These are phyloP conservation scores for Nerophis ophidion DNA, from an alignment of 2,113 vertebrate genomes.

Conservation along the genomic window DNA sequence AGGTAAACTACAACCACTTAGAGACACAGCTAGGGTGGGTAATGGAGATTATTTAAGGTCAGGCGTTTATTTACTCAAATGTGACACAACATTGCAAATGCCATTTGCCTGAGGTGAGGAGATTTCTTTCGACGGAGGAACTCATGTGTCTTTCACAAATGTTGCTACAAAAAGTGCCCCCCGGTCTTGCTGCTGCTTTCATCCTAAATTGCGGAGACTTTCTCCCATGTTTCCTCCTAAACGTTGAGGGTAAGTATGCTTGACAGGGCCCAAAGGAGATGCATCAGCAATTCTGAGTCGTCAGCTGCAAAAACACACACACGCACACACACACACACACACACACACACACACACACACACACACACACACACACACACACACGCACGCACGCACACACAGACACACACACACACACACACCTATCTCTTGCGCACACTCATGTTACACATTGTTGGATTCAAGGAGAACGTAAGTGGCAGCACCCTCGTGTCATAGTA, in stretches of 20 bases:
- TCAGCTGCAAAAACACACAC: constrained; percentile 23
- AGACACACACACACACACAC: no score
- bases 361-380: no score
- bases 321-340: not conserved
- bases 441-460: constrained; percentile 4
- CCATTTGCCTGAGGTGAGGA: constrained; percentile 10
- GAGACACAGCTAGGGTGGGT: no score
- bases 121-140: constrained; percentile 13
- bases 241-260: constrained; percentile 42
- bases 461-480: constrained; percentile 10
- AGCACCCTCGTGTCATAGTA: not conserved
- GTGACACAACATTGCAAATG: constrained; percentile 14
- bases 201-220: constrained; percentile 25
- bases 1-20: no score
- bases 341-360: not conserved
- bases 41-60: not conserved
- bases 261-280: constrained; percentile 55
- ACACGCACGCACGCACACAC: no score
- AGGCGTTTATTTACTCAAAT: not conserved
- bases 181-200: constrained; percentile 19
- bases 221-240: constrained; percentile 36
- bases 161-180: constrained; percentile 17
- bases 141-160: constrained; percentile 37
- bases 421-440: constrained; percentile 7
- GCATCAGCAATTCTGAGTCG: constrained; percentile 49